Evolutionary conservation across 2,797 vertebrate genomes (phyloP).

Genomic region (Neomorphus geoffroyi): DNA sequence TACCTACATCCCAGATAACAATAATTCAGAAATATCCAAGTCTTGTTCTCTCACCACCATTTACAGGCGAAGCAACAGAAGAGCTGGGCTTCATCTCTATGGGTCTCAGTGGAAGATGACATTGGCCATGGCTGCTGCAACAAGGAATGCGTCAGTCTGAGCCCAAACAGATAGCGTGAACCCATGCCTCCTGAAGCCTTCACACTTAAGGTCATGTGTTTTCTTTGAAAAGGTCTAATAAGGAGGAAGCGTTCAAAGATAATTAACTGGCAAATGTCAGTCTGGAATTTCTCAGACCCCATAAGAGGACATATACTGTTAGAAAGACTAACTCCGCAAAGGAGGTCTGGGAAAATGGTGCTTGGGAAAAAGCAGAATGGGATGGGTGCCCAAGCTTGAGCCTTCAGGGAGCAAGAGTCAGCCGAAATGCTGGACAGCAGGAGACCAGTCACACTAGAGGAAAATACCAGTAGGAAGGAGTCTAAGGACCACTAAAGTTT

Average conservation of each 20-base stretch:
- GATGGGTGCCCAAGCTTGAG: neutral
- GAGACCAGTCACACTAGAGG: neutral
- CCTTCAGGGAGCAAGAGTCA: neutral
- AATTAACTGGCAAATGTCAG: neutral
- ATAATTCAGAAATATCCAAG: neutral
- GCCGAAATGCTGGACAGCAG: neutral
- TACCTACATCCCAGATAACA: neutral
- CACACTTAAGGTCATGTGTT: neutral
- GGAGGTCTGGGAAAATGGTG: neutral
- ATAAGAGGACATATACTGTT: neutral
- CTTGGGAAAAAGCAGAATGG: neutral
- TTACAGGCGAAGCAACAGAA: neutral
- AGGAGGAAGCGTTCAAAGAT: neutral
- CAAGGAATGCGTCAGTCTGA: neutral
- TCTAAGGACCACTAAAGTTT: neutral
- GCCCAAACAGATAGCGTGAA: neutral
- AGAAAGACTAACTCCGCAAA: neutral
- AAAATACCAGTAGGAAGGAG: neutral
- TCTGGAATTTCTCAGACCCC: neutral
- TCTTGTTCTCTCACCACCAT: neutral
- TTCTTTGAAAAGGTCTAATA: neutral
- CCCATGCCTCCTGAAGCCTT: neutral
- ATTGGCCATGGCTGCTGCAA: neutral
- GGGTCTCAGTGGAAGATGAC: neutral
- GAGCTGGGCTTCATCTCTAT: neutral